Base-by-base conservation (phyloP, 2,113 vertebrate species). In the Nothoprocta perdicaria region DNA sequence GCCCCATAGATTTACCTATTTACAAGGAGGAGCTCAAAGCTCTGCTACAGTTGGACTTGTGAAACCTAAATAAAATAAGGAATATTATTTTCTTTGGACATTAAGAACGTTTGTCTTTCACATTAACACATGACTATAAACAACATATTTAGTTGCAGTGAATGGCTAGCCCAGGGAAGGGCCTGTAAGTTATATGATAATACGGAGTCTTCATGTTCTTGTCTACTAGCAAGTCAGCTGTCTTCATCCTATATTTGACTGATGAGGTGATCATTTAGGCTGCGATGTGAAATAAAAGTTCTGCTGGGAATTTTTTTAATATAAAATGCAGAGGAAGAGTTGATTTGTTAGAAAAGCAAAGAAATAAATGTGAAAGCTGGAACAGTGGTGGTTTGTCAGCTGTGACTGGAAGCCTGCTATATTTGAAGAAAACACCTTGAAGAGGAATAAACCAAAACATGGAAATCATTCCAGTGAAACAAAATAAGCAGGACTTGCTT, bases 261-360 rank as follows among this genome's bases (percentile, higher is more conserved):
- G 55, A 40, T 46, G 52, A 57, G n/a, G 16, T 5, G 95, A 61
- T 60, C 46, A 77, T 93, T 94, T 88, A 93, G 35, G 27, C 65
- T 96, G 84, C 22, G 83, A 90, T 95, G 91, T 93, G 77, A 94
- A 95, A 92, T 75, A n/a, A 87, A 92, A 67, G 40, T 81, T 60
- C 83, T 78, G 40, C 14, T 83, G 13, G 48, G 46, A 63, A 79
- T 80, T 90, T 96, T 96, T 72, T 63, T 14, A 60, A 78, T 88
- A 89, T 63, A 67, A 90, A 92, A 57, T 76, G 21, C 75, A 71
- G 22, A 21, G 21, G 62, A 60, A 63, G 17, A 73, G 23, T 35
- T 89, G 11, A 10, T 63, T 91, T 61, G n/a, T 82, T 63, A 55
- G 23, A 9, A 83, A 89, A 73, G 41, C 35, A 69, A 26, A 29